These are phyloP conservation scores for Trachelus tabidus DNA, from an alignment of 2,888 invertebrate species.

Conservation along the genomic window DNA sequence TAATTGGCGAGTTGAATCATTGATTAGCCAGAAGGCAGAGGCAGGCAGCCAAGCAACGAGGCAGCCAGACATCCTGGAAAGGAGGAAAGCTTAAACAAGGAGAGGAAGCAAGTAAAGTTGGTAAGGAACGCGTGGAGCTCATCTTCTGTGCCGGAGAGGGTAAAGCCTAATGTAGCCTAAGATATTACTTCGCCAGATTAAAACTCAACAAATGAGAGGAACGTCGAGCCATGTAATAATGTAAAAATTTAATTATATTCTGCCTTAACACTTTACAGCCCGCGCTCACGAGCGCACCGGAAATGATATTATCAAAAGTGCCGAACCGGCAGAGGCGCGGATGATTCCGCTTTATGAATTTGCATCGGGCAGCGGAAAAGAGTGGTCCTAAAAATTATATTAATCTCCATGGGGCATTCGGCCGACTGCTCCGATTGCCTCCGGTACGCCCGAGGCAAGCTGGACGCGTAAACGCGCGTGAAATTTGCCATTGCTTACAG, in stretches of 20 bases:
- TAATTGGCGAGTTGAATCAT: conserved; percentile 63
- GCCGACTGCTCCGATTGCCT: background rate
- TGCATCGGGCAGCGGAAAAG: background rate
- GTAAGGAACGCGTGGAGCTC: conserved; percentile 5
- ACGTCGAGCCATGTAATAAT: conserved; percentile 38
- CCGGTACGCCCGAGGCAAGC: background rate
- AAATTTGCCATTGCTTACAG: background rate
- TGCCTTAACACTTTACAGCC: background rate
- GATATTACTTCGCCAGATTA: conserved; percentile 57
- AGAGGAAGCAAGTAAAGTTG: conserved; percentile 1
- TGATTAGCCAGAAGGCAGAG: conserved; percentile 52
- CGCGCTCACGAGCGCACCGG: background rate
- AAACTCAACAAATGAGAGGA: conserved; percentile 46
- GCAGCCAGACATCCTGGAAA: background rate
- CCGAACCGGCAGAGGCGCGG: background rate
- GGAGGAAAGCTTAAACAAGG: background rate
- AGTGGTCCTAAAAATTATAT: background rate
- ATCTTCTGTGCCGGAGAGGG: conserved; percentile 23
- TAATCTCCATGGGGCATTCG: background rate
- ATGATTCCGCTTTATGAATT: conserved; percentile 2
- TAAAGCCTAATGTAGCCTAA: conserved; percentile 53
- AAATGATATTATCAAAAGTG: conserved; percentile 6
- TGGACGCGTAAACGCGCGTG: background rate
- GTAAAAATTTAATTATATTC: conserved; percentile 48
- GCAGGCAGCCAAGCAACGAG: background rate